phyloP scores from a whole-genome alignment of 2,113 vertebrate species.

The Reinhardtius hippoglossoides region DNA sequence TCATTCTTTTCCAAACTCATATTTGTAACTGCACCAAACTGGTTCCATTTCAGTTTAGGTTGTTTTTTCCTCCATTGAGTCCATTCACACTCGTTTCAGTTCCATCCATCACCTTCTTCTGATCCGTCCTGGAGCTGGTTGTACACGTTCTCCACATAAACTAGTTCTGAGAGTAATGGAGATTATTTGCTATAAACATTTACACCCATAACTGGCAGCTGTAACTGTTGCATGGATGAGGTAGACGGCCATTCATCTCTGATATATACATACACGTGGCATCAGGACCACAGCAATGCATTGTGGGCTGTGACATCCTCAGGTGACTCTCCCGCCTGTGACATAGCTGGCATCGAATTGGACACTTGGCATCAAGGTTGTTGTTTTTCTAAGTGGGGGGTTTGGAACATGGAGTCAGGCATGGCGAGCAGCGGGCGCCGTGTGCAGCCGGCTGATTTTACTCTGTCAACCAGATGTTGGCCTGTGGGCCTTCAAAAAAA shows the following conservation, averaged over 20 bases:
- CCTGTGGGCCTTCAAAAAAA: conserved; percentile 31
- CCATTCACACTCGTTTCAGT: not conserved
- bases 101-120: not conserved
- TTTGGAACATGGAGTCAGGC: conserved; percentile 40
- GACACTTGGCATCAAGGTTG: too few relatives aligned
- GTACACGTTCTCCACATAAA: not conserved
- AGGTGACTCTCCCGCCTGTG: too few relatives aligned
- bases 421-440: conserved; percentile 39
- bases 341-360: too few relatives aligned
- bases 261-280: too few relatives aligned
- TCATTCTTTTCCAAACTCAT: not conserved
- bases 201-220: not conserved
- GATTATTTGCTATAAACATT: too few relatives aligned
- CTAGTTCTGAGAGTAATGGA: not conserved
- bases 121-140: too few relatives aligned
- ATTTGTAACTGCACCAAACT: not conserved
- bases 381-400: not conserved
- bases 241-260: too few relatives aligned
- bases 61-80: not conserved
- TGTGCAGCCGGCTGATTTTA: conserved; percentile 32
- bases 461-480: conserved; percentile 38
- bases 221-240: too few relatives aligned
- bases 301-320: too few relatives aligned
- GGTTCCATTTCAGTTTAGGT: not conserved
- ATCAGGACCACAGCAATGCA: too few relatives aligned